phyloP scores from a whole-genome alignment of 2,113 vertebrate genomes.

The Zosterops pallidus region DNA sequence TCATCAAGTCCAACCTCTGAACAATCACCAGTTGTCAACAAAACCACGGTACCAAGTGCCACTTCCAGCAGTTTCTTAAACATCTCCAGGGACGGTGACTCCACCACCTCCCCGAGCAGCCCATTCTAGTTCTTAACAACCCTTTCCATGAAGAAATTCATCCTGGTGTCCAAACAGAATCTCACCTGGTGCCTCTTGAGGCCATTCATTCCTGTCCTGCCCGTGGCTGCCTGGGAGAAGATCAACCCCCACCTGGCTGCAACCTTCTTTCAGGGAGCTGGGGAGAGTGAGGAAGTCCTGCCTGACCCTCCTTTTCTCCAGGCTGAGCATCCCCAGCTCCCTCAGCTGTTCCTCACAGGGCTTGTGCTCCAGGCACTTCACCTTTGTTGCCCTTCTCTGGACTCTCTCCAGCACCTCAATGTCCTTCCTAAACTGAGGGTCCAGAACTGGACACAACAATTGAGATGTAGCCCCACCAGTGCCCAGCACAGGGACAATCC shows the following conservation, averaged over 20 bases:
- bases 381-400: background rate
- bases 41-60: too few relatives aligned
- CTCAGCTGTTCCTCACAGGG: background rate
- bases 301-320: background rate
- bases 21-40: background rate
- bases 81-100: background rate
- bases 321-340: fast-evolving
- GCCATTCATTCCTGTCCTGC: background rate
- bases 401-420: fast-evolving
- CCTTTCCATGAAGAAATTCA: background rate
- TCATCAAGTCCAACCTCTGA: background rate
- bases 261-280: fast-evolving
- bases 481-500: background rate
- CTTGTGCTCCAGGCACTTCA: background rate
- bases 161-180: background rate
- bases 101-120: background rate
- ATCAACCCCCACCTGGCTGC: fast-evolving
- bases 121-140: background rate
- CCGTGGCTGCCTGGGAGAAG: fast-evolving
- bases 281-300: fast-evolving
- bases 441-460: background rate
- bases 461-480: background rate
- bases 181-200: background rate
- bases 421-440: fast-evolving
- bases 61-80: background rate